A percentile compares a stretch with the other conserved stretches of the same genome.
phyloP scores from a whole-genome alignment of 2,888 invertebrate species.

The Sarcophaga rosellei region DNA sequence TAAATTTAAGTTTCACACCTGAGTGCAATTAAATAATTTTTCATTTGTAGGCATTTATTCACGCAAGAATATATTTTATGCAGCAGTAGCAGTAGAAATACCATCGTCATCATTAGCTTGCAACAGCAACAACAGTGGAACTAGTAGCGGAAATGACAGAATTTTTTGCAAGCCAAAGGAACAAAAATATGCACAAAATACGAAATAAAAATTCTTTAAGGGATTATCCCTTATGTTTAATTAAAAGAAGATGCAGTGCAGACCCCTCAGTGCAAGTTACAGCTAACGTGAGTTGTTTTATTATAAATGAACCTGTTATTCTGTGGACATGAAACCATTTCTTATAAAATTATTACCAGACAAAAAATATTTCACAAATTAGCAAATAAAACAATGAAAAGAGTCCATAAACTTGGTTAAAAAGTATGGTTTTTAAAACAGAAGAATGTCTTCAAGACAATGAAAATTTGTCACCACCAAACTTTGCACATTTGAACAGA shows the following conservation, averaged over 20 bases:
- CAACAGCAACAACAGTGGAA: too few relatives aligned
- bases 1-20: conserved; percentile 70
- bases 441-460: too few relatives aligned
- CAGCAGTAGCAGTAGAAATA: not conserved
- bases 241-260: not conserved
- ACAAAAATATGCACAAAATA: not conserved
- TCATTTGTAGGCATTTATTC: conserved; percentile 12
- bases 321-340: conserved; percentile 6
- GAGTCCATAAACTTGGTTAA: not conserved
- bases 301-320: conserved; percentile 49
- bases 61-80: not conserved
- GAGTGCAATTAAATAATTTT: conserved; percentile 67
- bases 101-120: too few relatives aligned
- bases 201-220: not conserved
- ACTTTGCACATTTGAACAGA: too few relatives aligned
- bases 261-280: not conserved
- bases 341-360: conserved; percentile 39
- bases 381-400: conserved; percentile 8
- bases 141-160: too few relatives aligned
- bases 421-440: too few relatives aligned
- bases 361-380: conserved; percentile 9
- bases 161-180: too few relatives aligned
- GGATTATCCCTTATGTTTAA: not conserved
- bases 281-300: not conserved
- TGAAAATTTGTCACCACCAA: too few relatives aligned